Evolutionary conservation across 2,888 invertebrate species (phyloP).

Genomic region (Agriopis leucophaearia): DNA sequence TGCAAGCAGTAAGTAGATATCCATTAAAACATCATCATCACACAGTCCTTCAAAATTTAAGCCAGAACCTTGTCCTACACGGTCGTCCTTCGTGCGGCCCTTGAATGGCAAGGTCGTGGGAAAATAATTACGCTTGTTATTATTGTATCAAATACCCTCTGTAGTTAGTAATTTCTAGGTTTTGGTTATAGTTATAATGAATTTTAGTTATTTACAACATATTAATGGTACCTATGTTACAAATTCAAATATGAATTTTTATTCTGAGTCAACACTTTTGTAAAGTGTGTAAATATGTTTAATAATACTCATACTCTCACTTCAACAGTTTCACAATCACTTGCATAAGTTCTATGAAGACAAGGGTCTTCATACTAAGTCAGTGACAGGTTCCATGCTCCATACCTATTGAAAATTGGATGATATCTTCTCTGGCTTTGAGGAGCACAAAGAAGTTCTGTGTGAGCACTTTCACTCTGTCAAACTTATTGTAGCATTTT

Average conservation of each 20-base stretch:
- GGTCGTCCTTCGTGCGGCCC: conserved; percentile 42
- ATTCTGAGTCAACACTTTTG: not conserved
- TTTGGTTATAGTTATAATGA: not conserved
- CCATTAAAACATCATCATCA: not conserved
- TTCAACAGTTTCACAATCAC: too few species aligned
- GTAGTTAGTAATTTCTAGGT: not conserved
- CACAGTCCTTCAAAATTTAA: conserved; percentile 39
- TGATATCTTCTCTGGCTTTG: too few species aligned
- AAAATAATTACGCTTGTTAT: conserved; percentile 22
- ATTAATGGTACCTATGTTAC: not conserved
- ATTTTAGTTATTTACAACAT: not conserved
- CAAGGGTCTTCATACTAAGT: too few species aligned
- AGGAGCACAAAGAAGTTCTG: too few species aligned
- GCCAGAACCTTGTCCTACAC: conserved; percentile 35
- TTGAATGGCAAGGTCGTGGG: conserved; percentile 38
- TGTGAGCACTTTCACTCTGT: too few species aligned
- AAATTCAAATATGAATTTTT: conserved; percentile 4
- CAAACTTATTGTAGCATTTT: too few species aligned
- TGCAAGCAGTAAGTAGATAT: conserved; percentile 70
- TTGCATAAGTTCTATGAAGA: too few species aligned
- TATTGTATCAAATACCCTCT: not conserved
- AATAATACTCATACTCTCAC: too few species aligned
- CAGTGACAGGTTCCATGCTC: too few species aligned
- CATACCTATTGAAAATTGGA: too few species aligned
- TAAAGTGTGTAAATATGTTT: not conserved